A percentile compares a stretch with the other conserved stretches of the same genome.
phyloP scores from a whole-genome alignment of 2,113 vertebrate genomes.

The Gobius niger region DNA sequence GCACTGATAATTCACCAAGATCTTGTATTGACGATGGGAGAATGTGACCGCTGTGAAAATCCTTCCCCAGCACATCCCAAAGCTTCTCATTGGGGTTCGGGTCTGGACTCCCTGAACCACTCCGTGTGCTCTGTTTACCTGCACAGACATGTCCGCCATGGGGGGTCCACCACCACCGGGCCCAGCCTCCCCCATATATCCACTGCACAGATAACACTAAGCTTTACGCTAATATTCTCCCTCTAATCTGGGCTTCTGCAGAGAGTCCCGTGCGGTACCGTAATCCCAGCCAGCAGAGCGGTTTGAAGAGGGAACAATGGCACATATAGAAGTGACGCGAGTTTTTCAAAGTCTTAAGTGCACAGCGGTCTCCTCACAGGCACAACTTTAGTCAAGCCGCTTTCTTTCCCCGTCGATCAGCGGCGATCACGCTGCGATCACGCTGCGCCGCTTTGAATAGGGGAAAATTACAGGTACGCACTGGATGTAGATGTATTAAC shows the following conservation, averaged over 20 bases:
- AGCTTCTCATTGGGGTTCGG: too few species aligned
- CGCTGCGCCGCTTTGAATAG: conserved; percentile 47
- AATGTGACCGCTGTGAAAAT: too few species aligned
- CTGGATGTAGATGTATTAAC: not conserved
- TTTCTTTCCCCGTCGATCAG: conserved; percentile 59
- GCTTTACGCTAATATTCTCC: conserved; percentile 53
- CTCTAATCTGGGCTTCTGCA: conserved; percentile 65
- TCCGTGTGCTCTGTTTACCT: too few species aligned
- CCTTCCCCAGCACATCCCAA: too few species aligned
- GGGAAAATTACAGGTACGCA: conserved; percentile 17
- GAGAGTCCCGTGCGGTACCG: conserved; percentile 60
- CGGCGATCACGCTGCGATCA: conserved; percentile 37
- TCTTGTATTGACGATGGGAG: too few species aligned
- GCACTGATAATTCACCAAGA: too few species aligned
- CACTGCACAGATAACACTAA: conserved; percentile 41
- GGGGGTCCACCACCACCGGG: not conserved
- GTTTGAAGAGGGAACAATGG: conserved; percentile 36
- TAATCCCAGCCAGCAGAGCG: conserved; percentile 56
- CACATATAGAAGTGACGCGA: conserved; percentile 5
- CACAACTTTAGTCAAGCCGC: conserved; percentile 59
- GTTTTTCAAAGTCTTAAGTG: conserved; percentile 2
- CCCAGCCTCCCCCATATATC: conserved; percentile 8
- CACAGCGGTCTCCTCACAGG: conserved; percentile 49
- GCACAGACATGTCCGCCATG: conserved; percentile 2
- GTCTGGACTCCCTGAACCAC: too few species aligned